Conservation (phyloP, 2,888 invertebrate genomes). For the Ernsta delagoae region DNA sequence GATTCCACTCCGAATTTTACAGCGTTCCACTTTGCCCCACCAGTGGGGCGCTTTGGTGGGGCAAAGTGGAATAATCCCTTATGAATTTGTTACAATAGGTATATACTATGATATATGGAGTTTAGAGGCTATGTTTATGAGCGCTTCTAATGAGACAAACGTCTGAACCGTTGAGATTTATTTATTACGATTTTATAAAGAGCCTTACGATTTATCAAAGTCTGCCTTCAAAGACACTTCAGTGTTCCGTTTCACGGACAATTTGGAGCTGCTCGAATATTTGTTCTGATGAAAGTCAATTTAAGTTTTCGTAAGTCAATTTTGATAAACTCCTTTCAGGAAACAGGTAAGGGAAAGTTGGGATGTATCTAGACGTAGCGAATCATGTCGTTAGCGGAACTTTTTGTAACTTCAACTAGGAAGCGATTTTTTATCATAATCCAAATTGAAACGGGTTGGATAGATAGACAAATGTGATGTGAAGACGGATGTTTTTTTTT, state of each 20-base stretch:
- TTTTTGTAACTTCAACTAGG: slow-evolving; percentile 24
- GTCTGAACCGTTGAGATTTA: slow-evolving; percentile 5
- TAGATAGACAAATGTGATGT: no score
- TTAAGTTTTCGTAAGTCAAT: slow-evolving; percentile 35
- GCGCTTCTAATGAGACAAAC: not conserved
- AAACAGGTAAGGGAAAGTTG: slow-evolving; percentile 29
- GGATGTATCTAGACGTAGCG: slow-evolving; percentile 12
- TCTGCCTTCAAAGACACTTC: slow-evolving; percentile 9
- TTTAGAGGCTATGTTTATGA: no score
- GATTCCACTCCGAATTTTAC: no score
- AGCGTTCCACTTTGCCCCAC: no score
- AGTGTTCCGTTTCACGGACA: slow-evolving; percentile 16
- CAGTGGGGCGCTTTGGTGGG: no score
- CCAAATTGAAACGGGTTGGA: not conserved
- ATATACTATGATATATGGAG: no score
- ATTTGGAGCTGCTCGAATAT: slow-evolving; percentile 25
- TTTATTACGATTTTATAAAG: slow-evolving; percentile 2
- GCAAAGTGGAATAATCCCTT: no score
- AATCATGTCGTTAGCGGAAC: slow-evolving; percentile 20
- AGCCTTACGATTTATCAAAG: slow-evolving; percentile 6
- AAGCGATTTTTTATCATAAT: slow-evolving; percentile 5
- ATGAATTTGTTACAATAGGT: no score
- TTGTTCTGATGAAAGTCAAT: slow-evolving; percentile 34
- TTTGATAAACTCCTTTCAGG: slow-evolving; percentile 31
- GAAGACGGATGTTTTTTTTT: no score